Evolutionary conservation across 2,797 vertebrate species (phyloP), one percentile per base, ranked within the genome.

Genomic region (Eulemur albifrons): DNA sequence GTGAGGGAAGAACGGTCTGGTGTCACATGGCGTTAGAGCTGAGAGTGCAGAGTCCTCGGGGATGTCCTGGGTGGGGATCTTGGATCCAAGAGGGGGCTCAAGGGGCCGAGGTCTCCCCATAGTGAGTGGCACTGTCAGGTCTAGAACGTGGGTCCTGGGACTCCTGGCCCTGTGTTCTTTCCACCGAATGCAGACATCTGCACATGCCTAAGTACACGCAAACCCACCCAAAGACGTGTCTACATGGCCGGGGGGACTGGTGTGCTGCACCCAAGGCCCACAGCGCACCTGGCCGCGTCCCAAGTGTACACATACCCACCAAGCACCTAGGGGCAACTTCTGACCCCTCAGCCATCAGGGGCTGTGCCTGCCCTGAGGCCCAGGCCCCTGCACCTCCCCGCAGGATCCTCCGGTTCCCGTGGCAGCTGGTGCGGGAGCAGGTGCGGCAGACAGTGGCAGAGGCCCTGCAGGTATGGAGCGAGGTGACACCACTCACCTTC

Each of bases 401-500:
- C 95, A 99, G 99, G 98, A 99, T 99, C 80, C 98, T 99, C 69
- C 98, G 99, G 52, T 99, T 99, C 69, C 99, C 99, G 0, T 99
- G 99, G 99, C 99, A 99, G 97, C 99, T 99, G 88, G 98, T 98
- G 3, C 98, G 99, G 96, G 98, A 99, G 30, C 99, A 99, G 96
- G 99, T 99, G 57, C 99, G 98, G 4, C 98, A 98, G 2, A 99
- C 99, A 4, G 98, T 99, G 5, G 98, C 98, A 57, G 99, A 99
- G 43, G 99, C 99, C 5, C 96, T 99, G 75, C 98, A 98, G 85
- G 99, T 99, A 67, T 99, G 99, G 99, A 99, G 99, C 0, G 99
- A 99, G 0, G 99, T 99, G 97, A 99, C 99, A 0, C 99, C 99
- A 0, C 98, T 99, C 94, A 99, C 99, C 90, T 99, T 99, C 97